phyloP scores from a whole-genome alignment of 2,888 invertebrate species.

The Amphipyra tragopoginis region DNA sequence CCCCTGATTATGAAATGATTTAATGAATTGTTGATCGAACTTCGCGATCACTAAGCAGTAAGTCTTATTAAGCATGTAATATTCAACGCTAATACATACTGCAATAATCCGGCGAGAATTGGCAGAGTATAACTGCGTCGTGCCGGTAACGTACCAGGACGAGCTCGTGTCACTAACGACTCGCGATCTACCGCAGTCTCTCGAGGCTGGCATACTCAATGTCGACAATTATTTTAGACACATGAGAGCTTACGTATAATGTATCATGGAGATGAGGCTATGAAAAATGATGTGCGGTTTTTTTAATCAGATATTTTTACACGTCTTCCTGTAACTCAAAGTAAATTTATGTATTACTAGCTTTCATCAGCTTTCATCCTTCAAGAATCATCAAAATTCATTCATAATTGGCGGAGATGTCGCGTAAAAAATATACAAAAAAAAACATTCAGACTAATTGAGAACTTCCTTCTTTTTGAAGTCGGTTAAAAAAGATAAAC shows the following conservation, averaged over 20 bases:
- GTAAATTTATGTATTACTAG: too few relatives aligned
- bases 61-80: not conserved
- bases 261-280: conserved; percentile 3
- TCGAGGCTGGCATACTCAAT: conserved; percentile 1
- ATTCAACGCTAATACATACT: not conserved
- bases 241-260: conserved; percentile 1
- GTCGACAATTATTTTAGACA: conserved; percentile 28
- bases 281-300: not conserved
- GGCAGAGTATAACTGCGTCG: not conserved
- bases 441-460: too few relatives aligned
- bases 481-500: too few relatives aligned
- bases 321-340: too few relatives aligned
- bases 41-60: too few relatives aligned
- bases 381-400: too few relatives aligned
- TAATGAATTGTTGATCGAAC: too few relatives aligned
- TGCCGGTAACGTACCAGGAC: not conserved
- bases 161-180: conserved; percentile 16
- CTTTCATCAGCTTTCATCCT: too few relatives aligned
- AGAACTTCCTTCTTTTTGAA: too few relatives aligned
- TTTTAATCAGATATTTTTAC: not conserved
- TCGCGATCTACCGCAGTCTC: not conserved
- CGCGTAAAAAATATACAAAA: too few relatives aligned
- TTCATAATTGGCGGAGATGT: too few relatives aligned
- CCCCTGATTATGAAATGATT: too few relatives aligned
- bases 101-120: not conserved